Evolutionary conservation across 2,888 invertebrate species (phyloP), one percentile per base, ranked within the genome.

Genomic region (Entomobrya multifasciata): DNA sequence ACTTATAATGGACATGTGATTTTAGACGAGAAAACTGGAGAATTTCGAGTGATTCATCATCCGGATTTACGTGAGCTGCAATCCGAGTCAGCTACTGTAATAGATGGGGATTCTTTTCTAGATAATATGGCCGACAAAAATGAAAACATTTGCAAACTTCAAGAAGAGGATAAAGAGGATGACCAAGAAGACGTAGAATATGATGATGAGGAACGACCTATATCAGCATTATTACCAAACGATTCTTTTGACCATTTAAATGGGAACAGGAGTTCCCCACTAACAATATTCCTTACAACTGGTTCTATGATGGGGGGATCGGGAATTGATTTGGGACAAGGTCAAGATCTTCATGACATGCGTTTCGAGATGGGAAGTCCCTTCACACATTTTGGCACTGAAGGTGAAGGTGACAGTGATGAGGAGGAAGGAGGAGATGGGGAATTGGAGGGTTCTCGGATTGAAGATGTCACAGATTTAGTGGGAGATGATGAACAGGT

Each of bases 401-500:
- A n/a, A n/a, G n/a, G n/a, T n/a, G n/a, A n/a, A n/a, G n/a, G n/a
- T 36, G 36, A 36, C 4, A 36, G 8, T 36, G 8, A 6, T 36
- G 36, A 8, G 8, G 36, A 36, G 36, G 20, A 20, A 55, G 55
- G n/a, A 20, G 57, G 25, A 22, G 57, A 57, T 3, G 57, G 10
- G 20, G 52, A 55, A 55, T 17, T 17, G 3, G 57, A 57, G 2
- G 65, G 52, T 5, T 67, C 67, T 0, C 47, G 67, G 17, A 67
- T 80, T 22, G 80, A 52, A 49, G 80, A 80, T 67, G 80, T 80
- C 10, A 80, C 80, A 8, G 80, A 67, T 57, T 57, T 57, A 10
- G 20, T 57, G 2, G 52, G 17, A 8, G 60, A 62, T 15, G 47
- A 62, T 60, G 44, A 55, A n/a, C 17, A 30, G 15, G 62, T 57